Evolutionary conservation across 1,140 invertebrate species (phyloP), one percentile per base, ranked within the genome.

Genomic region (Brachionus calyciflorus): DNA sequence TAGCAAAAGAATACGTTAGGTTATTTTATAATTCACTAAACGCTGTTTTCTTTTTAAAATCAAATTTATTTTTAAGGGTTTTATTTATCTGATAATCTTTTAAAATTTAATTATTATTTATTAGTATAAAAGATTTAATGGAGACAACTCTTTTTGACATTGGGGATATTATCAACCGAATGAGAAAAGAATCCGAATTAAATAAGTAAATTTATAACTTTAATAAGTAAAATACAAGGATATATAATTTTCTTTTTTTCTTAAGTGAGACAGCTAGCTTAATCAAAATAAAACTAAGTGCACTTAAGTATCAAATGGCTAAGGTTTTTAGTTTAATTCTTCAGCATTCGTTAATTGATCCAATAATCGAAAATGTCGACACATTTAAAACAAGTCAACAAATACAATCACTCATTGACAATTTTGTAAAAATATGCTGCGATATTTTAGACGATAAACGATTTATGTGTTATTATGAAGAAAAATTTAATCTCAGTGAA

Each of bases 401-500:
- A 44, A 65, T 44, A 19, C 60, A 65, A 65, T 19, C 28, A 12
- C 26, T 24, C 10, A 65, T 44, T 1, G 60, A 65, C 3, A 44
- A 37, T 24, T 65, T 65, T 65, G 17, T 65, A 3, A 65, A 65
- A 44, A 65, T 65, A 44, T 65, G 60, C 12, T 65, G 37, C 9
- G 33, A 44, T 65, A 65, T 65, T 65, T 28, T 65, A 46, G 60
- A 65, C 12, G 60, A 65, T 41, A 65, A 65, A 24, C 60, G 41
- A 12, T 65, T 65, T 65, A 12, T 65, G 4, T 65, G 60, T 28
- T 65, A 65, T 26, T 65, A 44, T 41, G 60, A 65, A 44, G 60
- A 65, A 65, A 65, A 65, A 65, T 44, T 44, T 21, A 65, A 65
- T 44, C 26, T 65, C 5, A 65, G 60, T 44, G 60, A 65, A 44